Percentiles rank a stretch among this genome's conserved stretches.
phyloP scores from a whole-genome alignment of 2,888 invertebrate genomes.

The Lasioglossum leucozonium region DNA sequence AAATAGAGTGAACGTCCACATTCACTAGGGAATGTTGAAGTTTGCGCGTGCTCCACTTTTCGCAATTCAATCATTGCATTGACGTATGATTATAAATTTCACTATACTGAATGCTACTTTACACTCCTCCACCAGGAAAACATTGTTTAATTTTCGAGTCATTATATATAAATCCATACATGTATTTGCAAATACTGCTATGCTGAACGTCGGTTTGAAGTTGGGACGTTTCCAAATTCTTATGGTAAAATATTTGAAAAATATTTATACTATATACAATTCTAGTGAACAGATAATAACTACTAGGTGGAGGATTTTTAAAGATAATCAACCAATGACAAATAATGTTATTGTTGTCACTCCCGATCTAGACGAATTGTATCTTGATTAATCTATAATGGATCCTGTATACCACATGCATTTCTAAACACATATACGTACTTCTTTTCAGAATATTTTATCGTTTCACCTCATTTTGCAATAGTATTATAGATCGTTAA shows the following conservation, averaged over 20 bases:
- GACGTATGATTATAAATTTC: neutral
- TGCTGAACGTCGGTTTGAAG: neutral
- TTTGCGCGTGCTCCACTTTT: conserved; percentile 59
- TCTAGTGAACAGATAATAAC: neutral
- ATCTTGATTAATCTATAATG: no score
- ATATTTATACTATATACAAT: neutral
- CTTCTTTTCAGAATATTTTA: neutral
- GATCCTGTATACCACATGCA: no score
- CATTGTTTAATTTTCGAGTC: neutral
- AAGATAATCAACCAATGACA: no score
- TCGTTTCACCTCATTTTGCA: neutral
- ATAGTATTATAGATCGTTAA: no score
- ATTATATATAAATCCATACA: no score
- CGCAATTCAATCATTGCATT: conserved; percentile 41
- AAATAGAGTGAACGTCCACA: conserved; percentile 62
- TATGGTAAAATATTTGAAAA: neutral
- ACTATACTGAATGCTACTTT: neutral
- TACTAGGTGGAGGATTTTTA: neutral
- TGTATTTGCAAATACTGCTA: neutral
- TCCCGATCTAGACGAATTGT: no score
- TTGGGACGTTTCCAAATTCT: neutral
- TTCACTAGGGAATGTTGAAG: conserved; percentile 83
- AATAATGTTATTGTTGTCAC: no score
- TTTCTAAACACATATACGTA: no score
- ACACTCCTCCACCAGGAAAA: neutral